Conservation (phyloP, 2,797 vertebrate genomes). For the Carduelis carduelis region DNA sequence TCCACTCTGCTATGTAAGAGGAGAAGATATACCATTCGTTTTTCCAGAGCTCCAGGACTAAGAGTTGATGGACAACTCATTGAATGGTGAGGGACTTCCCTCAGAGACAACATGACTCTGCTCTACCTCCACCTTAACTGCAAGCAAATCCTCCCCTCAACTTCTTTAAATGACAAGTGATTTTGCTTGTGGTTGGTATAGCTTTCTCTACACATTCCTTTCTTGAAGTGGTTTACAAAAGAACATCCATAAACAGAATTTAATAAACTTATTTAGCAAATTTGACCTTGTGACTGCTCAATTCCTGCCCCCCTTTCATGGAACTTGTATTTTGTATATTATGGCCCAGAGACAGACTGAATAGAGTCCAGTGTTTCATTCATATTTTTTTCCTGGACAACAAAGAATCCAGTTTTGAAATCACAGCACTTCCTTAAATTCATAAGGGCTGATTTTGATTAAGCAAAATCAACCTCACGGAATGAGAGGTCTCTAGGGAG, state of each 20-base stretch:
- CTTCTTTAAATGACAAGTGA: neutral
- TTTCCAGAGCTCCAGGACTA: neutral
- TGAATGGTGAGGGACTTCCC: neutral
- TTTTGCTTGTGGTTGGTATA: neutral
- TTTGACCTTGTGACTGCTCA: neutral
- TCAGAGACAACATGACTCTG: fast-evolving
- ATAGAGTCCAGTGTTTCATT: neutral
- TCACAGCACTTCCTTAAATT: neutral
- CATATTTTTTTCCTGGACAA: neutral
- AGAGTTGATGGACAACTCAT: neutral
- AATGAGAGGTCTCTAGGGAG: neutral
- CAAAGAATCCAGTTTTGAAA: neutral
- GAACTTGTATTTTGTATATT: neutral
- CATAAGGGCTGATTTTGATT: neutral
- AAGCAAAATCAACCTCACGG: neutral
- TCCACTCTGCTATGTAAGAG: neutral
- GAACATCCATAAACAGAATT: neutral
- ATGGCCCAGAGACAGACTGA: neutral
- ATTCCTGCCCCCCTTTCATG: neutral
- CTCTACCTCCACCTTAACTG: neutral
- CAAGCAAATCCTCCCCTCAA: neutral
- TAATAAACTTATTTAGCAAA: neutral
- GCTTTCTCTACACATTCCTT: neutral
- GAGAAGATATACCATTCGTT: neutral
- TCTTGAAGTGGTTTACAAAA: neutral